Conservation (phyloP, 2,113 vertebrate genomes). For the Chamaetylas fuelleborni region DNA sequence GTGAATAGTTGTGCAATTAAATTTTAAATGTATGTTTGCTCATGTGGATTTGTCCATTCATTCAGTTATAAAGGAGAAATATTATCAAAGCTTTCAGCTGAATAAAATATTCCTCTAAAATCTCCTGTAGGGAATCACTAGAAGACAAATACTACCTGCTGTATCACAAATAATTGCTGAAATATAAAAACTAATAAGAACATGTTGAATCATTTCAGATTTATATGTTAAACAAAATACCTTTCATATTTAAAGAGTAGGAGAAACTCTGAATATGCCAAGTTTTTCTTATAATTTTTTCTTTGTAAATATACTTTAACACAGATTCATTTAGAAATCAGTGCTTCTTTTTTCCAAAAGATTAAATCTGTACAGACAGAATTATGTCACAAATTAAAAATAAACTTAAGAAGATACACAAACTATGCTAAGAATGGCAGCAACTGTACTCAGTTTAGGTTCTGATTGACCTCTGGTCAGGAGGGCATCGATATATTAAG, state of each 20-base stretch:
- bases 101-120: conserved; percentile 10
- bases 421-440: neutral
- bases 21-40: neutral
- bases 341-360: neutral
- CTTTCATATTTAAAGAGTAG: neutral
- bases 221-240: neutral
- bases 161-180: neutral
- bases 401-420: neutral
- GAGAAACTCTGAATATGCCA: neutral
- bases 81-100: neutral
- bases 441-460: neutral
- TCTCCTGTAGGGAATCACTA: neutral
- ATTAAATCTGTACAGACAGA: neutral
- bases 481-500: neutral
- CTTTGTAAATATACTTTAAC: neutral
- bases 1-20: neutral
- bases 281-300: neutral
- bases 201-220: neutral
- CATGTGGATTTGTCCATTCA: neutral
- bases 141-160: neutral
- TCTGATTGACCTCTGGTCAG: neutral
- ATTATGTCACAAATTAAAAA: neutral
- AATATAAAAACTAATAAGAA: neutral
- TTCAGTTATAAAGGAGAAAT: neutral
- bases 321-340: neutral